Evolutionary conservation across 2,113 vertebrate genomes (phyloP), one percentile per base, ranked within the genome.

Genomic region (Paradoxurus hermaphroditus): DNA sequence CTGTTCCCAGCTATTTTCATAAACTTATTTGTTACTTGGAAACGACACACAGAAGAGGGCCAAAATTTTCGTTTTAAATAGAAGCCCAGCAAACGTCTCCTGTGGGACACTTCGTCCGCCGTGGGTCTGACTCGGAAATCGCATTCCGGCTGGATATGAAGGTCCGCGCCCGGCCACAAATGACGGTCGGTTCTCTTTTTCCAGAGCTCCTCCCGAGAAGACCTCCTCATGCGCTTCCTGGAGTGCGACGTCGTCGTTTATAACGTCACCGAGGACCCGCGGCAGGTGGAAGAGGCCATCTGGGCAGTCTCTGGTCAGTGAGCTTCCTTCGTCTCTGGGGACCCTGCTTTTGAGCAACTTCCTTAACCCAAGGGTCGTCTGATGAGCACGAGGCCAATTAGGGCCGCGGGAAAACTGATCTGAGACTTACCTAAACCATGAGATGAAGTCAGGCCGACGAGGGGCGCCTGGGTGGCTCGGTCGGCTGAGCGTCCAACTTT

Each of bases 221-320:
- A 99, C 9, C 99, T 99, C 0, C 98, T 99, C 51, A 44, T 70
- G 29, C 99, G 96, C 36, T 98, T 99, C 87, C 97, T 99, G 98
- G 98, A 99, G 14, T 99, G 99, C 78, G 99, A 99, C 1, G 91
- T 99, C 4, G 86, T 99, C 5, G 96, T 99, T 81, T 99, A 99
- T 91, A 99, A 99, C 96, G 99, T 99, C 94, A 99, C 98, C 10
- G 99, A 99, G 96, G 92, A 98, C 94, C 31, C 88, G 0, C 96
- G 98, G 36, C 99, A 99, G 96, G 98, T 99, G 51, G 99, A 99
- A 4, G 99, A 99, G 68, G 99, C 99, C 63, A 88, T 53, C 0
- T 99, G 99, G 99, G 99, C 99, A 23, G 99, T 99, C 65, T 99
- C 99, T 91, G 99, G 99, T 99, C 92, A 96, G 98, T 98, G 94